Conservation (phyloP, 1,140 invertebrate genomes). For the Drosophila lacteicornis region DNA sequence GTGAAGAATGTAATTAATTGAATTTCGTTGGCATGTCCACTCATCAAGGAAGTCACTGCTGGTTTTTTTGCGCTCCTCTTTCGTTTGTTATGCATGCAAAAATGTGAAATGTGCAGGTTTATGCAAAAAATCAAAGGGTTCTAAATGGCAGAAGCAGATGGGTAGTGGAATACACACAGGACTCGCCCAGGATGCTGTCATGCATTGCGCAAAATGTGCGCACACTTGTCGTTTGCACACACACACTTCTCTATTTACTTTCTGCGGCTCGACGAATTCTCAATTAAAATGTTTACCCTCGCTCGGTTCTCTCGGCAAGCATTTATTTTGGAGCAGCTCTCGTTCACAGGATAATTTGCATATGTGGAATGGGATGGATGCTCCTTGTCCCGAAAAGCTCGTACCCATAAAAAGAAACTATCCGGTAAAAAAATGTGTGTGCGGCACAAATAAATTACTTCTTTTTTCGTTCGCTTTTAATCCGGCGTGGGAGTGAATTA, state of each 20-base stretch:
- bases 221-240: constrained; percentile 67
- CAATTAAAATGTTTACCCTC: constrained; percentile 79
- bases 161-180: constrained; percentile 7
- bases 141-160: constrained; percentile 39
- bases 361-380: constrained; percentile 20
- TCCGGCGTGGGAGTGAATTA: constrained; percentile 13
- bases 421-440: constrained; percentile 12
- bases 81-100: constrained; percentile 61
- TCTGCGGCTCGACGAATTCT: constrained; percentile 71
- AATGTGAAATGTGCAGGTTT: constrained; percentile 63
- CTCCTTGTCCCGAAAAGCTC: constrained; percentile 11
- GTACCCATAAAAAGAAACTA: constrained; percentile 15
- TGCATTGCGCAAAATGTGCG: constrained; percentile 42
- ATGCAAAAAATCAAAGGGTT: constrained; percentile 65
- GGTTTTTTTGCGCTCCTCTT: constrained; percentile 13
- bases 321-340: constrained; percentile 21
- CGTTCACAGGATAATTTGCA: constrained; percentile 47
- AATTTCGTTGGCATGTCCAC: constrained; percentile 61
- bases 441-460: constrained; percentile 21
- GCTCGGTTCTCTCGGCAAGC: constrained; percentile 30
- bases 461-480: constrained; percentile 22
- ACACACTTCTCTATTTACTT: constrained; percentile 68
- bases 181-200: constrained; percentile 22
- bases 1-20: constrained; percentile 76
- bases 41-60: neutral